phyloP scores from a whole-genome alignment of 2,888 invertebrate genomes.

The Hydroisotoma schaefferi region DNA sequence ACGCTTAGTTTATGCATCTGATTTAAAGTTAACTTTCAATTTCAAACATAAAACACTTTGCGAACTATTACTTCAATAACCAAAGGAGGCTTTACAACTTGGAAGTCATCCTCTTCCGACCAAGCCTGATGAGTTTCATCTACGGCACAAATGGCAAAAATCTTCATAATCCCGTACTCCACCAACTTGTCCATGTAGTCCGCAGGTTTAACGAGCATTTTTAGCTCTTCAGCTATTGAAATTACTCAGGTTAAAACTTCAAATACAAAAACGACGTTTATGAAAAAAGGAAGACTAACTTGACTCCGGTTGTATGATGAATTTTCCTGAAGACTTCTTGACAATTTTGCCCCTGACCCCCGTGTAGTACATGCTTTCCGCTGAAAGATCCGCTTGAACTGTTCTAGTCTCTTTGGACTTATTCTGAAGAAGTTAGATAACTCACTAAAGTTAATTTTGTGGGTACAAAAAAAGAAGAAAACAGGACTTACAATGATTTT shows the following conservation, averaged over 20 bases:
- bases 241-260: not conserved
- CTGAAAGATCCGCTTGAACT: slow-evolving; percentile 64
- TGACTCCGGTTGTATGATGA: slow-evolving; percentile 62
- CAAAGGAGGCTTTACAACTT: slow-evolving; percentile 69
- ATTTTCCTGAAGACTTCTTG: slow-evolving; percentile 65
- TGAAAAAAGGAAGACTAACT: slow-evolving; percentile 53
- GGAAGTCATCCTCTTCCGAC: slow-evolving; percentile 78
- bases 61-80: slow-evolving; percentile 60
- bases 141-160: slow-evolving; percentile 73
- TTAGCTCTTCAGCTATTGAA: slow-evolving; percentile 58
- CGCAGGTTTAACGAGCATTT: slow-evolving; percentile 60
- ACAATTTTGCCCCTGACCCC: slow-evolving; percentile 69
- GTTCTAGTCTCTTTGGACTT: slow-evolving; percentile 55
- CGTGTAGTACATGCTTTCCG: slow-evolving; percentile 71
- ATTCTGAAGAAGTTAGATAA: slow-evolving; percentile 49
- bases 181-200: slow-evolving; percentile 75
- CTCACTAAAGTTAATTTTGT: not conserved
- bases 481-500: slow-evolving; percentile 58
- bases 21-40: not conserved
- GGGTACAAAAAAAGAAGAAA: not conserved
- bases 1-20: not conserved
- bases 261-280: not conserved
- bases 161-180: slow-evolving; percentile 75
- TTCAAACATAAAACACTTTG: not conserved
- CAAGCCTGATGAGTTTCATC: slow-evolving; percentile 76